phyloP scores from a whole-genome alignment of 1,140 invertebrate species.

The Drosophila lini region DNA sequence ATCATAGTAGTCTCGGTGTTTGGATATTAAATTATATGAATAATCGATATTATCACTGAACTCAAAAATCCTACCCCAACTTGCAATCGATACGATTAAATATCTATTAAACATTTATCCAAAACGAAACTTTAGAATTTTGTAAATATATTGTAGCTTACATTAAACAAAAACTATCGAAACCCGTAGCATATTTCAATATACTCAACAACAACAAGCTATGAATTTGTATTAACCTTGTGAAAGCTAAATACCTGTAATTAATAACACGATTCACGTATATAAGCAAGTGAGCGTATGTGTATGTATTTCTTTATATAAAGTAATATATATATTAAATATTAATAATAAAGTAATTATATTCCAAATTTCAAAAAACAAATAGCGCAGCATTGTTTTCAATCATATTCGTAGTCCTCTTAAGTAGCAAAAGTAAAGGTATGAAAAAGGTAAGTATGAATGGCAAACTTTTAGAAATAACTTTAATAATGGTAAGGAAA shows the following conservation, averaged over 20 bases:
- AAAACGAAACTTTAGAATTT: constrained; percentile 36
- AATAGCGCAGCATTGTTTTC: not conserved
- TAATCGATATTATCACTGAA: constrained; percentile 44
- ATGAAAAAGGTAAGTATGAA: not conserved
- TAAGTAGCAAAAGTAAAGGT: not conserved
- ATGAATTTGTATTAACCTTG: constrained; percentile 44
- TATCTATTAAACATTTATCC: constrained; percentile 27
- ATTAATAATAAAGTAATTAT: constrained; percentile 47
- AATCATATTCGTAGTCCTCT: not conserved
- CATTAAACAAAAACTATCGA: constrained; percentile 25
- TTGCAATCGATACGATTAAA: constrained; percentile 45
- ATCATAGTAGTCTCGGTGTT: constrained; percentile 47
- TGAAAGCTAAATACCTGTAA: constrained; percentile 30
- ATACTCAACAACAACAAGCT: constrained; percentile 31
- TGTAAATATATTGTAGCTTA: constrained; percentile 35
- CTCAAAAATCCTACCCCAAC: constrained; percentile 38
- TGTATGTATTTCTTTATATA: constrained; percentile 38
- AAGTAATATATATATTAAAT: constrained; percentile 34
- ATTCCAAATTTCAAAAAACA: constrained; percentile 28
- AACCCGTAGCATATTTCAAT: constrained; percentile 31
- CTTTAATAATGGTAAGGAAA: not conserved
- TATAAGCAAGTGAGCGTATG: constrained; percentile 12
- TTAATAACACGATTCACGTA: constrained; percentile 18
- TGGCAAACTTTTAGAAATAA: not conserved
- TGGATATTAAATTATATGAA: constrained; percentile 50